A percentile compares a stretch with the other conserved stretches of the same genome.
phyloP scores from a whole-genome alignment of 1,140 invertebrate species.

The Papilio polytes region DNA sequence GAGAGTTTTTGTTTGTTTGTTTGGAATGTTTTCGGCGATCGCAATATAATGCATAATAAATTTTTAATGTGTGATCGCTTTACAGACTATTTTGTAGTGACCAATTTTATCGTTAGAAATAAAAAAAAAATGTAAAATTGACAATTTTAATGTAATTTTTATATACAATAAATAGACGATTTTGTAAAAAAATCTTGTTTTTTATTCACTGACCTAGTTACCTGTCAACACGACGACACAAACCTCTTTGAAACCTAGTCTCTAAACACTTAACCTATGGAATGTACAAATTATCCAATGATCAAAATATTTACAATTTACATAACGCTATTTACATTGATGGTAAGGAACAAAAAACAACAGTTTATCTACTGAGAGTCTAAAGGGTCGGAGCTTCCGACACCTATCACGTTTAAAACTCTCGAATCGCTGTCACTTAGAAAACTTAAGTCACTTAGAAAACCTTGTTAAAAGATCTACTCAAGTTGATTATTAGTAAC shows the following conservation, averaged over 20 bases:
- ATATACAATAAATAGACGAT: slow-evolving; percentile 83
- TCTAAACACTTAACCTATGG: slow-evolving; percentile 34
- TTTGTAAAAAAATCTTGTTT: slow-evolving; percentile 73
- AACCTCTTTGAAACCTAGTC: slow-evolving; percentile 40
- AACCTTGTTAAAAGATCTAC: background rate
- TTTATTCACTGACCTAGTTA: slow-evolving; percentile 54
- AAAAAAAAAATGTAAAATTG: slow-evolving; percentile 79
- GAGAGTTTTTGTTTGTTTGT: slow-evolving; percentile 27
- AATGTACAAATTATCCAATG: slow-evolving; percentile 32
- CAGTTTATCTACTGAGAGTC: slow-evolving; percentile 48
- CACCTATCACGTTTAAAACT: background rate
- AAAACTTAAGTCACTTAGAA: too few relatives aligned
- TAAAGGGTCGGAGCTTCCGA: background rate
- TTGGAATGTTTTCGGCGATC: slow-evolving; percentile 63
- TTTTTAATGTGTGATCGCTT: slow-evolving; percentile 76
- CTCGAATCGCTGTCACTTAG: background rate
- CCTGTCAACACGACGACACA: slow-evolving; percentile 48
- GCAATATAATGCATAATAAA: slow-evolving; percentile 68
- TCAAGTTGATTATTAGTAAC: slow-evolving; percentile 35
- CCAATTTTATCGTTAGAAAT: slow-evolving; percentile 81
- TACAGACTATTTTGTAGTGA: slow-evolving; percentile 82
- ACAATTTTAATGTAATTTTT: slow-evolving; percentile 84
- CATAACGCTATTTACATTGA: slow-evolving; percentile 40
- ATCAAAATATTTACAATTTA: slow-evolving; percentile 66
- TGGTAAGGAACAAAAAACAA: slow-evolving; percentile 44